Evolutionary conservation across 2,888 invertebrate species (phyloP), one percentile per base, ranked within the genome.

Genomic region (Nomada fucata): DNA sequence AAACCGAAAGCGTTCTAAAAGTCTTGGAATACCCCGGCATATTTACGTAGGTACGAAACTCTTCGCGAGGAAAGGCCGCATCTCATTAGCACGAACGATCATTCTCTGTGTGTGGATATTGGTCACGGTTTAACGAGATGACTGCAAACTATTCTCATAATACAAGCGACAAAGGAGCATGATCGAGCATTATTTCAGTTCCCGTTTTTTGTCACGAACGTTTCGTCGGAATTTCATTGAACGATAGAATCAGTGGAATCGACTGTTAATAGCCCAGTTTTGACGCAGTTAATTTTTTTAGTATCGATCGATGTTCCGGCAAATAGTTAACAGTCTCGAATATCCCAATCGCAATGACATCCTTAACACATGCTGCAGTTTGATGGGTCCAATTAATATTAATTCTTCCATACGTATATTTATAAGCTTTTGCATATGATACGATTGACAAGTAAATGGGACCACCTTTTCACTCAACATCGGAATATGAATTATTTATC

Each of bases 11-110:
- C 68, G 50, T 70, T 60, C 55, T 10, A 42, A 57, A 3, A 68
- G 52, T 70, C 67, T 69, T 29, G 87, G 87, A 82, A 87, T 88
- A 83, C 52, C 87, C 86, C 87, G 60, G 26, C 65, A 60, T 78
- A 67, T 74, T 85, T 76, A 76, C 77, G 76, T 64, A 81, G 79
- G 59, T 83, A 81, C 64, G 42, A 84, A 85, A 85, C 63, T 65
- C 77, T 73, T 77, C 63, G 1, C 63, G 69, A 69, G 60, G 76
- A 84, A 79, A 76, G 44, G 26, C 20, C 76, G 80, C 36, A 83
- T 85, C 83, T 87, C 83, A 85, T 88, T 88, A 88, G 29, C 85
- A 69, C 74, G 15, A 47, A 59, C 63, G 42, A 47, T 11, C 36
- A 23, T 71, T 10, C 26, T 50, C 65, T 75, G 68, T 65, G 42